Evolutionary conservation across 2,113 vertebrate species (phyloP), one percentile per base, ranked within the genome.

Genomic region (Mormyrus iriodes): DNA sequence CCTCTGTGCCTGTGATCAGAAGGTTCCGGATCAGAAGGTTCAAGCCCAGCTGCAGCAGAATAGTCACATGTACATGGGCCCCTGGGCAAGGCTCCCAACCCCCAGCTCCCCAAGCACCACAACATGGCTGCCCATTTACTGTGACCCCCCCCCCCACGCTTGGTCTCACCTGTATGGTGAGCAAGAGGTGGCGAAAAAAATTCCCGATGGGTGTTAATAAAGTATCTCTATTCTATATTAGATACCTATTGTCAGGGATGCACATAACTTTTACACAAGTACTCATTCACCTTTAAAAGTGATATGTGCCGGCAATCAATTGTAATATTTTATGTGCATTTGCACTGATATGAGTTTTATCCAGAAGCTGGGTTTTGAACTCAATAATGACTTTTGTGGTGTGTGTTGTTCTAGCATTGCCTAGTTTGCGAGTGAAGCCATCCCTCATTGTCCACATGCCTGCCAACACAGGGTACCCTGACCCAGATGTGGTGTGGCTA

Each of bases 401-500:
- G 39, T 2, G 1, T 13, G 61, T 69, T 12, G 61, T n/a, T 65
- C 8, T 65, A 13, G 44, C 46, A 49, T 49, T 24, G 21, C 44
- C 42, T 46, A 12, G 19, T 83, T 83, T 42, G 79, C 9, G 10
- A 9, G 39, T 13, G 39, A 46, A 17, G 7, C 51, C 42, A 15
- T 6, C 51, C 24, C 31, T 52, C 48, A 27, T 9, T 44, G 24
- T 21, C 21, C 49, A 3, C 27, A 12, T 53, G 49, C 49, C 83
- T 46, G 2, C 90, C 21, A 1, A 69, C 55, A 9, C 90, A 97
- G 96, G 95, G 85, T 95, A 94, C 90, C 96, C 96, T 0, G 91
- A 93, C 84, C 95, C 95, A 0, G 90, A 95, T 58, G 94, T 97
- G 85, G 88, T 94, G 87, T 97, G 96, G 96, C 92, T 96, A 46